These are phyloP conservation scores for Seriola quinqueradiata DNA, from an alignment of 2,113 vertebrate species.

Conservation along the genomic window DNA sequence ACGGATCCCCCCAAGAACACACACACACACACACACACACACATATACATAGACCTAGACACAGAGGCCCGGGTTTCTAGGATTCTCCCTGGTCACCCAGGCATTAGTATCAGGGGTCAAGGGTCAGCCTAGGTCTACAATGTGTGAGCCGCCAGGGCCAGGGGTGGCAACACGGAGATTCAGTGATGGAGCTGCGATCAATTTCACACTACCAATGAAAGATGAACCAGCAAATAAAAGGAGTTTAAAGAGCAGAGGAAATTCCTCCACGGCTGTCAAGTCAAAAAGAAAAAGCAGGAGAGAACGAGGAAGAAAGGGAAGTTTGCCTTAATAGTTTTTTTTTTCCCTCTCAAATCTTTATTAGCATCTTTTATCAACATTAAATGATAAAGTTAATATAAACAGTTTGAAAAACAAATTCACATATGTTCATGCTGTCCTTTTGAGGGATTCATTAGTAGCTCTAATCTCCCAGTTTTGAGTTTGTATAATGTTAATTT, in stretches of 20 bases:
- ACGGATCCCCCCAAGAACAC: not conserved
- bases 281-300: not conserved
- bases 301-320: constrained; percentile 6
- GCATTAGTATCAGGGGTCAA: constrained; percentile 76
- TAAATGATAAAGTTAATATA: not conserved
- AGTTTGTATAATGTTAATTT: not conserved
- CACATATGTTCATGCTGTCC: too few species aligned
- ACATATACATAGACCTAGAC: not conserved
- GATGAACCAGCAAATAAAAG: constrained; percentile 68
- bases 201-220: constrained; percentile 75
- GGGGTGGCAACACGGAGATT: constrained; percentile 61
- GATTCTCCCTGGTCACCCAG: constrained; percentile 66
- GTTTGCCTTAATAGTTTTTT: too few species aligned
- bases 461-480: not conserved
- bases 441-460: too few species aligned
- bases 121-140: constrained; percentile 64
- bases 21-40: not conserved
- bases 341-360: not conserved
- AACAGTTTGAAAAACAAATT: too few species aligned
- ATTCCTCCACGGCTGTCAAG: constrained; percentile 52
- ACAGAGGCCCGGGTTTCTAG: constrained; percentile 33
- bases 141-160: constrained; percentile 56
- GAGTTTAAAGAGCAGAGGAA: constrained; percentile 55
- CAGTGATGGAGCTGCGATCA: constrained; percentile 64
- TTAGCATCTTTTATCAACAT: not conserved